Percentiles rank a stretch among this genome's conserved stretches.
These are phyloP conservation scores for Pelodiscus sinensis DNA, from an alignment of 2,113 vertebrate genomes.

Conservation along the genomic window DNA sequence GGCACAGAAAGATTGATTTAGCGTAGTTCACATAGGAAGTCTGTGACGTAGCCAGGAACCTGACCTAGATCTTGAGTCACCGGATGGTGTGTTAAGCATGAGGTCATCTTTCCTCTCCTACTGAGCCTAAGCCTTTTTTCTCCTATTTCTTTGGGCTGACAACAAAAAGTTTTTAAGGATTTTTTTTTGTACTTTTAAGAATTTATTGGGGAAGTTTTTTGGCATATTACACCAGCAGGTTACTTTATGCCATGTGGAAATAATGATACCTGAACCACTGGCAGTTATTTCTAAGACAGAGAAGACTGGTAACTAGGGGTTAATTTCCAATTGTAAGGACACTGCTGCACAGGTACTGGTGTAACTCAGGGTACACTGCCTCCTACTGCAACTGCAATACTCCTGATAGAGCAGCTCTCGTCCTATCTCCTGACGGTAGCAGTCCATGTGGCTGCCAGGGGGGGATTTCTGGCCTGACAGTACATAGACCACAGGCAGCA, in stretches of 20 bases:
- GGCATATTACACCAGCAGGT: not conserved
- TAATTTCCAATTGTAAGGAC: not conserved
- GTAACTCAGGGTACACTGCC: not conserved
- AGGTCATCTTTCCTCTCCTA: not conserved
- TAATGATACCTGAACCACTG: not conserved
- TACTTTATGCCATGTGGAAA: not conserved
- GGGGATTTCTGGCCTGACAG: not conserved
- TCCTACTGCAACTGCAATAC: not conserved
- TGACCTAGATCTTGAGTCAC: not conserved
- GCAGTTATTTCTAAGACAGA: not conserved
- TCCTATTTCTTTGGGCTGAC: not conserved
- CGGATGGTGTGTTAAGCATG: not conserved
- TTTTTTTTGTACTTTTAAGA: not conserved
- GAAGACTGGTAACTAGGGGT: not conserved
- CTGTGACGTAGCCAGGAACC: fast-evolving
- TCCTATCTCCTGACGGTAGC: not conserved
- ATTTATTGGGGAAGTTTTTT: not conserved
- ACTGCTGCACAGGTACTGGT: not conserved
- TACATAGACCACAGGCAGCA: not conserved
- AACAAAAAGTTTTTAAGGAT: not conserved
- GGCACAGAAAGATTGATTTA: not conserved
- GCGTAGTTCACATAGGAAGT: not conserved
- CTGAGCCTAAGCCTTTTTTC: not conserved
- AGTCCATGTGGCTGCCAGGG: not conserved
- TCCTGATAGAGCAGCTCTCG: not conserved